Conservation (phyloP, 2,888 invertebrate species). For the Leptinotarsa juncta region DNA sequence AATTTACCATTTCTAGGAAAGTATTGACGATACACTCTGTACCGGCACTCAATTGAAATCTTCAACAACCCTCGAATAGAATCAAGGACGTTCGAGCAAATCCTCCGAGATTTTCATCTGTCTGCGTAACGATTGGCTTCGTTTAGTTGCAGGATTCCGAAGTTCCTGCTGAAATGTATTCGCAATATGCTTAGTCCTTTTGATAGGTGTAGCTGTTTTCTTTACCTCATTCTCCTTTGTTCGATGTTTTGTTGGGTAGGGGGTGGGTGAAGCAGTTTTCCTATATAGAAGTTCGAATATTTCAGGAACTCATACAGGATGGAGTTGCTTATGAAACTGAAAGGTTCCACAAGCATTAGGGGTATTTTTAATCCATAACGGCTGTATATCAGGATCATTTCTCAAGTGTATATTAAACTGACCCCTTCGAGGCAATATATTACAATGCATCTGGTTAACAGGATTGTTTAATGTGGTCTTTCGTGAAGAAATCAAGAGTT, state of each 20-base stretch:
- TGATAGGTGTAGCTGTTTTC: conserved; percentile 21
- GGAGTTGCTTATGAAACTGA: background rate
- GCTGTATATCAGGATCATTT: too few relatives aligned
- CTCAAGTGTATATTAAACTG: too few relatives aligned
- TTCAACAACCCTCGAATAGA: conserved; percentile 31
- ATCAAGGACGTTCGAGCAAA: conserved; percentile 33
- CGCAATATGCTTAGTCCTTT: conserved; percentile 26
- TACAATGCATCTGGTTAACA: too few relatives aligned
- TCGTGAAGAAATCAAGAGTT: too few relatives aligned
- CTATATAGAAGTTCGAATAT: conserved; percentile 4
- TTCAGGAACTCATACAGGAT: conserved; percentile 1
- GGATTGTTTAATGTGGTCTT: too few relatives aligned
- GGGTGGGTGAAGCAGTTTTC: conserved; percentile 4
- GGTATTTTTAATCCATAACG: too few relatives aligned
- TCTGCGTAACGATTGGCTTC: conserved; percentile 40
- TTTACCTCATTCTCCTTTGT: conserved; percentile 20
- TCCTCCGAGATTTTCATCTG: conserved; percentile 35
- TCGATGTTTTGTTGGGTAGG: conserved; percentile 1
- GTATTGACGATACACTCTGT: background rate
- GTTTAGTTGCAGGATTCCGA: conserved; percentile 31
- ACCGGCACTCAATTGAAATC: conserved; percentile 20
- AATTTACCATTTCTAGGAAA: background rate
- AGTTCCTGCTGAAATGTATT: conserved; percentile 27
- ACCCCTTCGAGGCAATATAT: too few relatives aligned
- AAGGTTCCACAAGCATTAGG: too few relatives aligned